Base-by-base conservation (phyloP, 2,797 vertebrate genomes). In the Acipenser ruthenus region DNA sequence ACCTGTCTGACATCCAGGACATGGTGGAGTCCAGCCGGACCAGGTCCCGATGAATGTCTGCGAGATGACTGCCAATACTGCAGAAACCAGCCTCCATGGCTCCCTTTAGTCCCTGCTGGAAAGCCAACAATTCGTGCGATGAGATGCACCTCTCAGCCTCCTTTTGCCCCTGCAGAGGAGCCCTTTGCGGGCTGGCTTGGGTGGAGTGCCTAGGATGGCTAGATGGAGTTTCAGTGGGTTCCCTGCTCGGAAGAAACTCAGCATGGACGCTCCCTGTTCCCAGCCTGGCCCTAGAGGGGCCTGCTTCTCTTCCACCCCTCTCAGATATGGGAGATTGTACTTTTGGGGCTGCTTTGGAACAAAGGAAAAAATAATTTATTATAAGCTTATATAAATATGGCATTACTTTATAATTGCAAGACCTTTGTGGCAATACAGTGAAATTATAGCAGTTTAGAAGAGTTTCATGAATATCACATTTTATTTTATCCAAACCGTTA, bases 21-120 rank as follows among this genome's bases (percentile, higher is more conserved):
- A 58, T n/a, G 55, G 9, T n/a, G 9, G 55, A 11, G 55, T n/a
- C 13, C 55, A 58, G 6, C 51, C 13, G 12, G 3, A 11, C 10
- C 55, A 58, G 55, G 55, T 58, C 55, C 55, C 55, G 55, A 10
- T 58, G 11, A 58, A 58, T 58, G 55, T 58, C 55, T 58, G 51
- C 13, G 55, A n/a, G 55, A 13, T 13, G 6, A 13, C 6, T 58
- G 9, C 6, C 10, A 6, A 58, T 10, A n/a, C 12, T n/a, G 55
- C 55, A 7, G 6, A 58, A 58, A 6, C 13, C 55, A 58, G 55
- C 9, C 13, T 58, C 55, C 55, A 58, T n/a, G 2, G 55, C 55
- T 10, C 9, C 13, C 55, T n/a, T n/a, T 6, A 58, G 12, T 53
- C 13, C 55, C 55, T 58, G 55, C 12, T 58, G 55, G 13, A 58